Base-by-base conservation (phyloP, 1,140 invertebrate species). In the Ceratosolen solmsi region DNA sequence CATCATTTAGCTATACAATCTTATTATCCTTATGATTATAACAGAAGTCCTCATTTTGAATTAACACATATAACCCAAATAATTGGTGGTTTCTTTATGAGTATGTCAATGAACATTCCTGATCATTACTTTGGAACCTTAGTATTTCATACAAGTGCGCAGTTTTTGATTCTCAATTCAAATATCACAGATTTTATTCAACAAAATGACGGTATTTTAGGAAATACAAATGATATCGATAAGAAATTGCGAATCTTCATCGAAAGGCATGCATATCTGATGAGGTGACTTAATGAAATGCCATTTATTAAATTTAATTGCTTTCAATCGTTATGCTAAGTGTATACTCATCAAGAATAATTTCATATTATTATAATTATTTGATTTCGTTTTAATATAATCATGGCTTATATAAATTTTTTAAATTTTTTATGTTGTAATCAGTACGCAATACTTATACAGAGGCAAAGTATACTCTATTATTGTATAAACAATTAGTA, bases 71-170 rank as follows among this genome's bases (percentile, higher is more conserved):
- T 36, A 0, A 1, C 13, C 0, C 80, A 82, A 49, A 17, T 82
- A 13, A 9, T 71, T 0, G 27, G 8, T 17, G 46, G 46, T 4
- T 27, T 71, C 5, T 76, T 82, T 33, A 38, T 82, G 22, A 60
- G 46, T 7, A 56, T 82, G 49, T n/a, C 63, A 3, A 30, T 82
- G 11, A 20, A n/a, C 17, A 71, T 76, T 27, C 73, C 73, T 1
- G 73, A 82, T 11, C 70, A 82, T 46, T 82, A 76, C 38, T 82
- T 56, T 17, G 80, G 2, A 7, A 60, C 51, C 17, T n/a, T 82
- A 15, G 60, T 82, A 22, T 70, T 70, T 46, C 80, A 82, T 25
- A 20, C 15, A 0, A 70, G 80, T 15, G 80, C 72, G 0, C 80
- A 82, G 51, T 58, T 82, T n/a, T 51, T 56, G 5, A 82, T 82